Conservation (phyloP, 2,888 invertebrate genomes). For the Mythimna lalbum region DNA sequence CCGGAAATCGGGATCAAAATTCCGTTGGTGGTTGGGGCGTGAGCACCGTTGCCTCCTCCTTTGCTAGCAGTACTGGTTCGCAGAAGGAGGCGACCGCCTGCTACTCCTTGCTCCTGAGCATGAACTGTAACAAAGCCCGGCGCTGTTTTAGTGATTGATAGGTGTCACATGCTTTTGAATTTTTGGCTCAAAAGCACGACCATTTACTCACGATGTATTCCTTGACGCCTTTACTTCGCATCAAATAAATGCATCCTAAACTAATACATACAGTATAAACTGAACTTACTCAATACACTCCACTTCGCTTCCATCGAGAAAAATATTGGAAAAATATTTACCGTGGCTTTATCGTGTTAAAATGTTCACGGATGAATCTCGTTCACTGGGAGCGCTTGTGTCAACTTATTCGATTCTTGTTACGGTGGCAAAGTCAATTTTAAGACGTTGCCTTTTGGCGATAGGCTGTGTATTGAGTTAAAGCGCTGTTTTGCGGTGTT, state of each 20-base stretch:
- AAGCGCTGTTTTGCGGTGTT: conserved; percentile 29
- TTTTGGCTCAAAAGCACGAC: too few relatives aligned
- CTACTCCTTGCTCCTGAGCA: too few relatives aligned
- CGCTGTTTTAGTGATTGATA: too few relatives aligned
- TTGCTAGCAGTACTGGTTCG: too few relatives aligned
- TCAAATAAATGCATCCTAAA: conserved; percentile 7
- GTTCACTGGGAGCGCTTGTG: conserved; percentile 65
- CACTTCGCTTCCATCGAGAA: conserved; percentile 69
- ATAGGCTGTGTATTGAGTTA: conserved; percentile 63
- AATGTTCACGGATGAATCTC: conserved; percentile 69
- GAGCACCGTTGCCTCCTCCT: too few relatives aligned
- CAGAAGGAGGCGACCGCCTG: too few relatives aligned
- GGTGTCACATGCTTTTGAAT: too few relatives aligned
- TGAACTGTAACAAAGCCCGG: too few relatives aligned
- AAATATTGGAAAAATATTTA: conserved; percentile 85
- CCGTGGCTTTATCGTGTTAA: conserved; percentile 76
- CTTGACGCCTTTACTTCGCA: background rate
- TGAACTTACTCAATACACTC: conserved; percentile 38
- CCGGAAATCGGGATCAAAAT: too few relatives aligned
- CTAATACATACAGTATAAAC: background rate
- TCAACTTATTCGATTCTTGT: conserved; percentile 65
- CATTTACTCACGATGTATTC: too few relatives aligned
- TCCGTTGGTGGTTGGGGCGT: too few relatives aligned
- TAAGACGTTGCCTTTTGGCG: conserved; percentile 55
- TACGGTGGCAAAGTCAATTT: conserved; percentile 66